These are phyloP conservation scores for Oryzias woworae DNA, from an alignment of 2,113 vertebrate genomes.

Conservation along the genomic window DNA sequence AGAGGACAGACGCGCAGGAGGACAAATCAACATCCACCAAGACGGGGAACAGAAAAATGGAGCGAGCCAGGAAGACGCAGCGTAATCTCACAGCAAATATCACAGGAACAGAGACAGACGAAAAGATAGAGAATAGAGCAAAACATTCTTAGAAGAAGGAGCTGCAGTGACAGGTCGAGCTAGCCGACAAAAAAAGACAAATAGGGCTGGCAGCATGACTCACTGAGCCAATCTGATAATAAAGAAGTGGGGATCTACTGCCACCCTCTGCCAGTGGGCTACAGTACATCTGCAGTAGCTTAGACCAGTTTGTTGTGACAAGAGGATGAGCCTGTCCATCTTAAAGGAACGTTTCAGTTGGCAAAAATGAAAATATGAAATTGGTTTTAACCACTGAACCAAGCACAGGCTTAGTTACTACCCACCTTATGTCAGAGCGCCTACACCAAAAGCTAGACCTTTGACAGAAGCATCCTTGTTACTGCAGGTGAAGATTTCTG, in stretches of 20 bases:
- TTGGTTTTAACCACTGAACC: slow-evolving; percentile 40
- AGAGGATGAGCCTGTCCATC: slow-evolving; percentile 27
- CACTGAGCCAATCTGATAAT: slow-evolving; percentile 41
- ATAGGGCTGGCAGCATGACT: slow-evolving; percentile 58
- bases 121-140: slow-evolving; percentile 45
- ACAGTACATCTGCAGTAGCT: slow-evolving; percentile 66
- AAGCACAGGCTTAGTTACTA: slow-evolving; percentile 18
- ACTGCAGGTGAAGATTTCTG: slow-evolving; percentile 14
- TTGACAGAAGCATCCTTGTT: slow-evolving; percentile 6
- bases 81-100: slow-evolving; percentile 61
- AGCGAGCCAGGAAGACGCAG: slow-evolving; percentile 24
- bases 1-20: slow-evolving; percentile 34
- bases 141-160: slow-evolving; percentile 67
- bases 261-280: slow-evolving; percentile 51
- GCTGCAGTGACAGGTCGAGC: slow-evolving; percentile 53
- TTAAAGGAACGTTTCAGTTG: slow-evolving; percentile 27
- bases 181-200: slow-evolving; percentile 42
- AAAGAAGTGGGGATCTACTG: slow-evolving; percentile 62
- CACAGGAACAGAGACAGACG: slow-evolving; percentile 35
- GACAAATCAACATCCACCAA: slow-evolving; percentile 31
- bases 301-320: slow-evolving; percentile 31
- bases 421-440: slow-evolving; percentile 23
- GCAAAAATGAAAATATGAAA: slow-evolving; percentile 25
- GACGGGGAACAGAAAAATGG: slow-evolving; percentile 29
- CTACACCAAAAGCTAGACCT: slow-evolving; percentile 29